Evolutionary conservation across 2,888 invertebrate genomes (phyloP).

Genomic region (Panorpa germanica): DNA sequence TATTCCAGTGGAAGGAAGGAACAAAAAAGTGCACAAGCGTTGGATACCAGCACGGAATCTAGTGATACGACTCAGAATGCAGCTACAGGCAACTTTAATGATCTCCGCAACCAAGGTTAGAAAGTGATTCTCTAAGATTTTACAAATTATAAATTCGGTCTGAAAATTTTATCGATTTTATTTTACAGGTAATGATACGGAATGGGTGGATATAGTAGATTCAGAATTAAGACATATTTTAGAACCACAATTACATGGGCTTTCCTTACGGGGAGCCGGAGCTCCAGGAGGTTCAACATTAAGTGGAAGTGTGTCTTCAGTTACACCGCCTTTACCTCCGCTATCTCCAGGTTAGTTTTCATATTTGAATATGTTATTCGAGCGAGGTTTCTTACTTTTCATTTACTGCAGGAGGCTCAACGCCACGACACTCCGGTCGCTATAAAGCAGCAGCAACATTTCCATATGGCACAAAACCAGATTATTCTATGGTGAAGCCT

Average conservation of each 20-base stretch:
- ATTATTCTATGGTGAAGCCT: constrained; percentile 22
- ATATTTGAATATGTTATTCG: constrained; percentile 5
- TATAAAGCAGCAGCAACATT: constrained; percentile 10
- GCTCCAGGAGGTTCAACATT: constrained; percentile 44
- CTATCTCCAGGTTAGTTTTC: constrained; percentile 43
- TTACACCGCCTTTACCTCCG: constrained; percentile 62
- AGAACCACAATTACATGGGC: constrained; percentile 49
- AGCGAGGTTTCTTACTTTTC: constrained; percentile 6
- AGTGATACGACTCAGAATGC: constrained; percentile 27
- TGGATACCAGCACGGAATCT: constrained; percentile 35
- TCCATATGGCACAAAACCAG: constrained; percentile 9
- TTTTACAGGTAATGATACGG: constrained; percentile 49
- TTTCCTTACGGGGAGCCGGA: constrained; percentile 37
- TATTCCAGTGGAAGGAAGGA: constrained; percentile 54
- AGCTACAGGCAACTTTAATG: constrained; percentile 11
- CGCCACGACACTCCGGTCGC: background rate
- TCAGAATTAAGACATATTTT: constrained; percentile 59
- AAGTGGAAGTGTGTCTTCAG: constrained; percentile 46
- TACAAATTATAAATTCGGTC: too few relatives aligned
- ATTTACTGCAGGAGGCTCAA: background rate
- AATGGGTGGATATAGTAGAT: constrained; percentile 69
- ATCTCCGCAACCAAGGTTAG: too few relatives aligned
- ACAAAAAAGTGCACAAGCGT: constrained; percentile 25
- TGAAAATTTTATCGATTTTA: too few relatives aligned
- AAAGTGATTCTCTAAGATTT: too few relatives aligned